Evolutionary conservation across 2,797 vertebrate genomes (phyloP), one percentile per base, ranked within the genome.

Genomic region (Thalassophryne amazonica): DNA sequence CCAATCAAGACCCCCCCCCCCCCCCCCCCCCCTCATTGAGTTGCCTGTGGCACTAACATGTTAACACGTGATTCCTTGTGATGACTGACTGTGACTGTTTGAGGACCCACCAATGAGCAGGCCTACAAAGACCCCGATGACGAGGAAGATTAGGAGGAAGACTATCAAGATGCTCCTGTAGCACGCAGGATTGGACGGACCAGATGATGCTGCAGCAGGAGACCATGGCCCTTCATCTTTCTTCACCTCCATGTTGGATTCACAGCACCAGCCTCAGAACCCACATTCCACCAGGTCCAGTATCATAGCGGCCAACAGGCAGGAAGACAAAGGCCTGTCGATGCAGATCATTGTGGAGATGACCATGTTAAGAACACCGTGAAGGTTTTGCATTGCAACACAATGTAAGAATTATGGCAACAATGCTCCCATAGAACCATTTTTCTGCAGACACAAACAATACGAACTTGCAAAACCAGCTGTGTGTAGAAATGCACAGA

Each of bases 201-300:
- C 16, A 12, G 76, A 15, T n/a, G 72, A 48, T 2, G 41, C 19
- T 38, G 60, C 74, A 22, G 73, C 20, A 23, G 81, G 39, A 1
- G 83, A 69, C 73, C 78, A 83, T 1, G 40, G 25, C 15, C 77
- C 81, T 40, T 64, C 80, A 64, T 89, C 84, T 58, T 82, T 89
- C 72, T 82, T 87, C 57, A 54, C 53, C 51, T 90, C 88, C 88
- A 90, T 91, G 64, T 68, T 81, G 58, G 55, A 72, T 61, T 79
- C 57, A 69, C 55, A 60, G 56, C 68, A 63, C 57, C 42, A 38
- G 52, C 37, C 47, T 82, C 64, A 81, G 61, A 69, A 41, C 22
- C 71, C 46, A 31, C 76, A 52, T 61, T 31, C 48, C 39, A 37
- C 32, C 56, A 28, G 18, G 40, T 45, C 36, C 46, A 47, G 20